Evolutionary conservation across 2,888 invertebrate genomes (phyloP).

Genomic region (Nemotelus nigrinus): DNA sequence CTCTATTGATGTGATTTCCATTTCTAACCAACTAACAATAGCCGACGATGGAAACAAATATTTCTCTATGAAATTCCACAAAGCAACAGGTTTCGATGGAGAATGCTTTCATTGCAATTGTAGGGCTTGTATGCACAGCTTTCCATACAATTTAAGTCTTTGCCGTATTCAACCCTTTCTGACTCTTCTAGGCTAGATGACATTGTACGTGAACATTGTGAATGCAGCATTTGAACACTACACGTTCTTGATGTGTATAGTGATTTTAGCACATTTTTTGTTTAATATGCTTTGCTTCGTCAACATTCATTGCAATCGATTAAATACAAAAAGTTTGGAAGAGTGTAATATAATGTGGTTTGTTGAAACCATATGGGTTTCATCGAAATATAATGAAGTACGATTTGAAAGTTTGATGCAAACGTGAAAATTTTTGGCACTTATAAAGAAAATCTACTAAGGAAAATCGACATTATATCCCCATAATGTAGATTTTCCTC

Average conservation of each 20-base stretch:
- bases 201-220: neutral
- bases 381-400: neutral
- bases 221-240: slow-evolving; percentile 5
- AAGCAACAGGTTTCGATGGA: slow-evolving; percentile 7
- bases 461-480: too few species aligned
- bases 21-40: too few species aligned
- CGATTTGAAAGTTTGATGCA: too few species aligned
- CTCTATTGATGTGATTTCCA: too few species aligned
- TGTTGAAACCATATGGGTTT: neutral
- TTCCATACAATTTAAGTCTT: slow-evolving; percentile 24
- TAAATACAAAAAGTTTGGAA: slow-evolving; percentile 26
- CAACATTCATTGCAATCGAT: slow-evolving; percentile 23
- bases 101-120: too few species aligned
- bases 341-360: neutral
- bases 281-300: neutral
- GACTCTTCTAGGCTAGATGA: neutral
- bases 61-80: neutral
- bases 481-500: too few species aligned
- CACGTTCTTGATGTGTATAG: neutral
- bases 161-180: neutral
- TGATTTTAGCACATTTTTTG: slow-evolving; percentile 2
- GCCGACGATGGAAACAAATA: too few species aligned
- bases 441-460: too few species aligned
- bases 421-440: too few species aligned
- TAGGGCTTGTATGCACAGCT: neutral